Conservation (phyloP, 2,113 vertebrate species). For the Ariopsis seemanni region DNA sequence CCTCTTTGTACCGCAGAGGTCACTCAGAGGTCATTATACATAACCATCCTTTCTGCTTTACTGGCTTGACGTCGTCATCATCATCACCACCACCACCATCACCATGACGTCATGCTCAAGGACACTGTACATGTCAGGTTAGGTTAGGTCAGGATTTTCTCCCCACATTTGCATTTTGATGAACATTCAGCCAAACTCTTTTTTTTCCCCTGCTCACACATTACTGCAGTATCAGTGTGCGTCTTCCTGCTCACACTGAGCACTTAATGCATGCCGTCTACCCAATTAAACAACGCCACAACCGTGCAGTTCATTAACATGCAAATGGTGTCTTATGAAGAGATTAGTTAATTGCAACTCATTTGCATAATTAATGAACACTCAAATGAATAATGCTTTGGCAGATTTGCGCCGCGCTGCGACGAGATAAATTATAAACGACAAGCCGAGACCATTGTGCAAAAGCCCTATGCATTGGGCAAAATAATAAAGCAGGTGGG, state of each 20-base stretch:
- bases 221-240: constrained; percentile 38
- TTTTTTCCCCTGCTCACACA: constrained; percentile 1
- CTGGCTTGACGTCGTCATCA: background rate
- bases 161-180: constrained; percentile 29
- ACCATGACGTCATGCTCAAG: background rate
- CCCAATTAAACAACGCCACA: constrained; percentile 90
- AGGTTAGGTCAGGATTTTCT: background rate
- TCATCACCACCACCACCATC: background rate
- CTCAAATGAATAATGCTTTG: constrained; percentile 90
- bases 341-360: constrained; percentile 94
- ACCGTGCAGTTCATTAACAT: constrained; percentile 91
- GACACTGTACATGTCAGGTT: background rate
- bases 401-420: constrained; percentile 85
- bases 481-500: constrained; percentile 84
- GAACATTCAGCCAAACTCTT: constrained; percentile 5
- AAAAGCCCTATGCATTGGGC: constrained; percentile 75
- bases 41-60: background rate
- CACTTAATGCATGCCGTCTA: constrained; percentile 79
- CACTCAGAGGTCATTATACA: background rate
- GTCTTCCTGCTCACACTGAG: constrained; percentile 51
- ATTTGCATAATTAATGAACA: constrained; percentile 98
- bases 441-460: constrained; percentile 79
- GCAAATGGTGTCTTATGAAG: constrained; percentile 86
- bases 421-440: constrained; percentile 93
- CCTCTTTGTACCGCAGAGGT: background rate